These are phyloP conservation scores for Matsumyia berberina DNA, from an alignment of 2,888 invertebrate species.

Conservation along the genomic window DNA sequence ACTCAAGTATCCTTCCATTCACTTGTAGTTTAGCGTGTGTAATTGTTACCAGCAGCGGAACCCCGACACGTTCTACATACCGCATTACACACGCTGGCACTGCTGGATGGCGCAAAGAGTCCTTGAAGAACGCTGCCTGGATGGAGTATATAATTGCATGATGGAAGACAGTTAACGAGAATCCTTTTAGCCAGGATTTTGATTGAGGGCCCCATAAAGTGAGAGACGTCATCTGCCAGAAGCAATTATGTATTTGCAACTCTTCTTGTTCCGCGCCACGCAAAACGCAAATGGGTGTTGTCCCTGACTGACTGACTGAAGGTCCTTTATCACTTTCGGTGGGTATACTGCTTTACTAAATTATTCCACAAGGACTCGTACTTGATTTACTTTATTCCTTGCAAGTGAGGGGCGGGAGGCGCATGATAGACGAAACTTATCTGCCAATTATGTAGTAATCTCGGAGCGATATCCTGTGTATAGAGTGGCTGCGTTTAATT, in stretches of 20 bases:
- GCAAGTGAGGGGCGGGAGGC: too few relatives aligned
- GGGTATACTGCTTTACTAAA: constrained; percentile 30
- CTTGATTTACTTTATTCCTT: constrained; percentile 60
- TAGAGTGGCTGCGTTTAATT: constrained; percentile 49
- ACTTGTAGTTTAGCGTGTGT: constrained; percentile 64
- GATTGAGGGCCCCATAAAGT: constrained; percentile 58
- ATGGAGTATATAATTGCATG: constrained; percentile 71
- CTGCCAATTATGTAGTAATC: constrained; percentile 63
- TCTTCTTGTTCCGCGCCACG: constrained; percentile 20
- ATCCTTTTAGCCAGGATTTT: constrained; percentile 72
- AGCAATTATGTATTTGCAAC: constrained; percentile 57
- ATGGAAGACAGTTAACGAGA: constrained; percentile 76
- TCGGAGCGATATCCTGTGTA: constrained; percentile 16
- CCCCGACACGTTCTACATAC: constrained; percentile 46
- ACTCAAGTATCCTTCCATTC: constrained; percentile 53
- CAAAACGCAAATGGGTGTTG: constrained; percentile 48
- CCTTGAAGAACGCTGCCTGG: constrained; percentile 44
- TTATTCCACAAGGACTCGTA: constrained; percentile 38
- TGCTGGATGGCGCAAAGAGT: neutral
- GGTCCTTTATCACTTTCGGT: constrained; percentile 52
- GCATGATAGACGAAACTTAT: constrained; percentile 54
- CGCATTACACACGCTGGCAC: constrained; percentile 3
- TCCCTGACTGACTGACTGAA: constrained; percentile 57
- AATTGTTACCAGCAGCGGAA: constrained; percentile 64
- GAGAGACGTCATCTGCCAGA: constrained; percentile 69